Evolutionary conservation across 2,888 invertebrate genomes (phyloP).

Genomic region (Troilus luridus): DNA sequence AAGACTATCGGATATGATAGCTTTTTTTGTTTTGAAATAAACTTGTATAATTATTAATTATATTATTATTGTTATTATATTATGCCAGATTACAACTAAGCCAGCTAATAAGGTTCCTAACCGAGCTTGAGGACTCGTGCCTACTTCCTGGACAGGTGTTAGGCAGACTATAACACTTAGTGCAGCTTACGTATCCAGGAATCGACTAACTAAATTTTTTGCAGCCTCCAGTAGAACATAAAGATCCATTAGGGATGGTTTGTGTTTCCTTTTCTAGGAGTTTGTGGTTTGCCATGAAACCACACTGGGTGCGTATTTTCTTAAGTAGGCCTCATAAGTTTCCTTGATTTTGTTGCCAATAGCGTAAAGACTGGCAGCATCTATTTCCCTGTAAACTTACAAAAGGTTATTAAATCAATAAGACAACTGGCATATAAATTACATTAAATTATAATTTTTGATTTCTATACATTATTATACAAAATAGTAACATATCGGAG

Average conservation of each 20-base stretch:
- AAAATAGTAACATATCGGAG: too few relatives aligned
- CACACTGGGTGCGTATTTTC: not conserved
- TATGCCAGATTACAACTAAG: not conserved
- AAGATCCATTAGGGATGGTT: slow-evolving; percentile 20
- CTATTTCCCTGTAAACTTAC: too few relatives aligned
- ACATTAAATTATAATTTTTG: too few relatives aligned
- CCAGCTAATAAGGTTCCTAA: not conserved
- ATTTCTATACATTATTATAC: too few relatives aligned
- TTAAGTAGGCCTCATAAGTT: not conserved
- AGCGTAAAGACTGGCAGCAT: too few relatives aligned
- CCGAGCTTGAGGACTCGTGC: not conserved
- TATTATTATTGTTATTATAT: not conserved
- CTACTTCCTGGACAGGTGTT: slow-evolving; percentile 37
- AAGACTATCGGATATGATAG: too few relatives aligned
- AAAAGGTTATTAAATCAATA: too few relatives aligned
- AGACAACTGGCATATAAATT: too few relatives aligned
- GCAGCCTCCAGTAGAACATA: not conserved
- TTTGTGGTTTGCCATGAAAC: not conserved
- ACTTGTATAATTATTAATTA: not conserved
- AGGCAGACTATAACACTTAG: slow-evolving; percentile 8
- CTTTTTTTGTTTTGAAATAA: too few relatives aligned
- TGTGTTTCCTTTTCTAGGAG: slow-evolving; percentile 28
- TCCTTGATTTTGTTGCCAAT: not conserved
- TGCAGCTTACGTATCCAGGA: not conserved
- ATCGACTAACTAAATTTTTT: slow-evolving; percentile 20